phyloP scores from a whole-genome alignment of 2,113 vertebrate genomes.

The Bubo bubo region DNA sequence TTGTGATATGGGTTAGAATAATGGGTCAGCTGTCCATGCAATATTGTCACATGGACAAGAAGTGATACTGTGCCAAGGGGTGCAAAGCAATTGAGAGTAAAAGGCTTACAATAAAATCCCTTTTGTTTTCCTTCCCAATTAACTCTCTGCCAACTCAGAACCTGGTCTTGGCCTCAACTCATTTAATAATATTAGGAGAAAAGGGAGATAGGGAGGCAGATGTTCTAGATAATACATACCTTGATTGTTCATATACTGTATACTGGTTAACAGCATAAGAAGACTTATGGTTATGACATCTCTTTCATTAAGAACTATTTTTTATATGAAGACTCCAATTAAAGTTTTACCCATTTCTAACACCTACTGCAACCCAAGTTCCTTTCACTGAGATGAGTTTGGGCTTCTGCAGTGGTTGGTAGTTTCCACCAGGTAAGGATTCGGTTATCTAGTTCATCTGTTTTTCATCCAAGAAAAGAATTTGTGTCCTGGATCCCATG shows the following conservation, averaged over 20 bases:
- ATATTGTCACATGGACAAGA: not conserved
- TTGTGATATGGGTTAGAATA: not conserved
- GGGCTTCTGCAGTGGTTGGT: not conserved
- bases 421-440: not conserved
- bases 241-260: not conserved
- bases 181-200: not conserved
- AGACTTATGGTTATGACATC: not conserved
- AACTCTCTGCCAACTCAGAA: not conserved
- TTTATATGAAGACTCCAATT: not conserved
- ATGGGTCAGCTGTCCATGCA: accelerated
- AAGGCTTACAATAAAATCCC: accelerated
- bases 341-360: not conserved
- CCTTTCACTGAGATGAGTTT: not conserved
- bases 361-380: not conserved
- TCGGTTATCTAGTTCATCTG: not conserved
- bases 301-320: not conserved
- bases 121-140: not conserved
- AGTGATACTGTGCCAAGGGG: not conserved
- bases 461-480: not conserved
- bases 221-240: not conserved
- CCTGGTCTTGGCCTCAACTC: not conserved
- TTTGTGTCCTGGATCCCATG: not conserved
- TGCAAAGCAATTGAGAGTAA: not conserved
- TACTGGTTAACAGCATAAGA: not conserved
- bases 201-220: not conserved